Conservation (phyloP, 2,888 invertebrate species). For the Lycaena phlaeas region DNA sequence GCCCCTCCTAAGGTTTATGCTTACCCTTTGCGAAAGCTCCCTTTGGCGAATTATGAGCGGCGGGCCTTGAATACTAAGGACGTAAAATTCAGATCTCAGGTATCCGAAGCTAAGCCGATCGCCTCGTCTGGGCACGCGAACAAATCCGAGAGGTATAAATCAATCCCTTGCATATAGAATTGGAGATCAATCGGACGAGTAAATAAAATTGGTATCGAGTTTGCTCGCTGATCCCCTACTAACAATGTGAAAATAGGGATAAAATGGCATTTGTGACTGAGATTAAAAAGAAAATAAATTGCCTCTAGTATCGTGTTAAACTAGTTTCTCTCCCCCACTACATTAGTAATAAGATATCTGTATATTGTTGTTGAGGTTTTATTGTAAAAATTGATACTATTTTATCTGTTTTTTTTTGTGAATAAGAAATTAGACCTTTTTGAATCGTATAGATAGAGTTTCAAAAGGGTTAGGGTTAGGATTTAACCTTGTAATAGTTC, state of each 20-base stretch:
- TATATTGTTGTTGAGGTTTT: too few relatives aligned
- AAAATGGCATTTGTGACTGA: slow-evolving; percentile 2
- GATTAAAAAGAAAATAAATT: slow-evolving; percentile 6
- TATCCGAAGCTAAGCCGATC: slow-evolving; percentile 58
- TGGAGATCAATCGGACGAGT: slow-evolving; percentile 45
- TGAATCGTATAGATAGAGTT: too few relatives aligned
- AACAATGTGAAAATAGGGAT: slow-evolving; percentile 40
- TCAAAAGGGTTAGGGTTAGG: too few relatives aligned
- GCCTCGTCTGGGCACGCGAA: slow-evolving; percentile 27
- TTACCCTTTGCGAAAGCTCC: slow-evolving; percentile 46
- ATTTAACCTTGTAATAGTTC: too few relatives aligned
- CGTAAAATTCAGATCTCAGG: slow-evolving; percentile 58
- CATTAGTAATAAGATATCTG: too few relatives aligned
- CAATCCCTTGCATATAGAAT: slow-evolving; percentile 28
- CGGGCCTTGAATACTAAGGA: slow-evolving; percentile 58
- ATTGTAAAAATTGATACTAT: too few relatives aligned
- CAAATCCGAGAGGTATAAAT: slow-evolving; percentile 53
- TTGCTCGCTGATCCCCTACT: slow-evolving; percentile 44
- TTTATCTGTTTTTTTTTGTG: too few relatives aligned
- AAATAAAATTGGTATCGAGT: slow-evolving; percentile 42
- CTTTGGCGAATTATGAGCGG: slow-evolving; percentile 58
- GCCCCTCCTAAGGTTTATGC: slow-evolving; percentile 35
- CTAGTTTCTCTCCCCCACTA: too few relatives aligned
- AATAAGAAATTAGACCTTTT: too few relatives aligned
- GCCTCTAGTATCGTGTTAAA: not conserved